These are phyloP conservation scores for Monodelphis domestica DNA, from an alignment of 2,797 vertebrate species.

Conservation along the genomic window DNA sequence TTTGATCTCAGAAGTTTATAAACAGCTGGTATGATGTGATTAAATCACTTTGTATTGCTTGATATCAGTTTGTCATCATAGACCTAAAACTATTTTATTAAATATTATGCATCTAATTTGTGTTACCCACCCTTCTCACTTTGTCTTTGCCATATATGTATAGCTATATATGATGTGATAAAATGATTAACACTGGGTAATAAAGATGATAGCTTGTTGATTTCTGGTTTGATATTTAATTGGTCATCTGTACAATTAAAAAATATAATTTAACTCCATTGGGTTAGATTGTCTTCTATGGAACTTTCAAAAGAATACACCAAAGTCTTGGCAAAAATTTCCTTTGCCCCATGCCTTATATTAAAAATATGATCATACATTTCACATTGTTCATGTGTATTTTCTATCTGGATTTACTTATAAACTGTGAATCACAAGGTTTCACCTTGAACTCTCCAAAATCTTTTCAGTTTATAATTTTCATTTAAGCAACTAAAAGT, in stretches of 20 bases:
- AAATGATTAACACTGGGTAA: slow-evolving; percentile 30
- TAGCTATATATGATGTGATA: slow-evolving; percentile 41
- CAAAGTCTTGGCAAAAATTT: not conserved
- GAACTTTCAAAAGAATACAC: not conserved
- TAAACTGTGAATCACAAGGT: slow-evolving; percentile 9
- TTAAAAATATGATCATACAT: slow-evolving; percentile 34
- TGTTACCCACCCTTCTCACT: not conserved
- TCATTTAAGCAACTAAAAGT: slow-evolving; percentile 1
- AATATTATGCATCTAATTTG: slow-evolving; percentile 25
- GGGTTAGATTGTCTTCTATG: not conserved
- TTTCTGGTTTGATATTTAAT: slow-evolving; percentile 16
- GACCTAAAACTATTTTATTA: slow-evolving; percentile 26
- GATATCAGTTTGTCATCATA: not conserved
- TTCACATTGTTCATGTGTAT: slow-evolving; percentile 21
- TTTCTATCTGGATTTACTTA: slow-evolving; percentile 36
- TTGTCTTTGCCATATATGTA: not conserved
- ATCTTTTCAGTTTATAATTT: slow-evolving; percentile 36
- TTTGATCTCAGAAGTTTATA: not conserved
- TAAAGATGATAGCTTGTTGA: not conserved
- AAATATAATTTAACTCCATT: slow-evolving; percentile 25
- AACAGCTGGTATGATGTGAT: not conserved
- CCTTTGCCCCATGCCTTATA: slow-evolving; percentile 4
- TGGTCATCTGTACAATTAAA: slow-evolving; percentile 11
- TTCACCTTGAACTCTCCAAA: slow-evolving; percentile 42
- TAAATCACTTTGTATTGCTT: not conserved